phyloP scores from a whole-genome alignment of 2,888 invertebrate species.

The Augochlorella aurata region DNA sequence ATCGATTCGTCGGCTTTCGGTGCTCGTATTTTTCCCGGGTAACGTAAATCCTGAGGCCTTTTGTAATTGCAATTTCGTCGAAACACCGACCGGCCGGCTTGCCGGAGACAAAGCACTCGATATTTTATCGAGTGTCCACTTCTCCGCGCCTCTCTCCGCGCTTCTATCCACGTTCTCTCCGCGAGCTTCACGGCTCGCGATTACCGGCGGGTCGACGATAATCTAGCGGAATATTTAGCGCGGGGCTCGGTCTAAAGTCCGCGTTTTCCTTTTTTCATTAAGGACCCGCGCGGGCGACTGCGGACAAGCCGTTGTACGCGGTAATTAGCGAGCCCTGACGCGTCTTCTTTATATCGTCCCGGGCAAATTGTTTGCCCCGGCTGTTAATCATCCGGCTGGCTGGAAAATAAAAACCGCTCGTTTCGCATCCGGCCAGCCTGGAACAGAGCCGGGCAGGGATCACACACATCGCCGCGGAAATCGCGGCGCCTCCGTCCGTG shows the following conservation, averaged over 20 bases:
- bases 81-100: background rate
- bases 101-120: conserved; percentile 6
- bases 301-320: background rate
- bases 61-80: conserved; percentile 15
- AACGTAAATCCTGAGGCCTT: conserved; percentile 13
- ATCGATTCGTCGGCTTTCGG: conserved; percentile 10
- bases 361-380: conserved; percentile 16
- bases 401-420: conserved; percentile 51
- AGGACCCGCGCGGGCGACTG: background rate
- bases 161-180: background rate
- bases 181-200: background rate
- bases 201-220: background rate
- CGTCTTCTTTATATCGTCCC: background rate
- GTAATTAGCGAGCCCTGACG: background rate
- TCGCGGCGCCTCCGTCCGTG: background rate
- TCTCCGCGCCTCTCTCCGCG: too few species aligned
- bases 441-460: background rate
- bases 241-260: background rate
- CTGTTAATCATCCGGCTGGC: conserved; percentile 25
- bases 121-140: conserved; percentile 18
- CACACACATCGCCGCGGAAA: conserved; percentile 27
- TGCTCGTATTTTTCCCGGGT: conserved; percentile 17
- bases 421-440: conserved; percentile 34
- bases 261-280: background rate
- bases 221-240: background rate